phyloP scores from a whole-genome alignment of 2,113 vertebrate species.

The Alces alces region DNA sequence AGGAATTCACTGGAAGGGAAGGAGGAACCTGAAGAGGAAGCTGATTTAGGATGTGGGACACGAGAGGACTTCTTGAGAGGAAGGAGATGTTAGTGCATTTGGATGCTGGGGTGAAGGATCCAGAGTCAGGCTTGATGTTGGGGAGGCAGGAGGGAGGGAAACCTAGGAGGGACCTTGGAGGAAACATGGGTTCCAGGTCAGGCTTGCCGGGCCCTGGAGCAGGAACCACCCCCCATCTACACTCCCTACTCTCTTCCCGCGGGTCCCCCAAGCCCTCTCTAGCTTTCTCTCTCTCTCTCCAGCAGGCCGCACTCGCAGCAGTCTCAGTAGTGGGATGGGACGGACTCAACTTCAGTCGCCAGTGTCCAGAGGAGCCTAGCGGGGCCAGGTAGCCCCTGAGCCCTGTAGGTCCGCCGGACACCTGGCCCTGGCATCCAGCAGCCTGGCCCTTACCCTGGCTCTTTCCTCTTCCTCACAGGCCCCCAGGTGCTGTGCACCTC shows the following conservation, averaged over 20 bases:
- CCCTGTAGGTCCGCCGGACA: not conserved
- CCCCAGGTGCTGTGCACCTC: not conserved
- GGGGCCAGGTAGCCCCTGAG: slow-evolving; percentile 4
- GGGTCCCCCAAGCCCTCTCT: not conserved
- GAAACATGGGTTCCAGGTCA: not conserved
- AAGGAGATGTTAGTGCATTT: not conserved
- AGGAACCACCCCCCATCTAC: too few relatives aligned
- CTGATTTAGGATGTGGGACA: not conserved
- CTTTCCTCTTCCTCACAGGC: slow-evolving; percentile 1
- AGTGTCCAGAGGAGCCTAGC: not conserved
- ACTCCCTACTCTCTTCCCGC: not conserved
- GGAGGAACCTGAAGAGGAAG: not conserved
- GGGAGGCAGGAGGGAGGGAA: not conserved
- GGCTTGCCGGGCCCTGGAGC: not conserved
- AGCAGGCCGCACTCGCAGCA: not conserved
- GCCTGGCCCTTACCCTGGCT: not conserved
- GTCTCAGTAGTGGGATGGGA: not conserved
- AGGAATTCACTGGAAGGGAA: not conserved
- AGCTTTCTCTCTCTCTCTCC: not conserved
- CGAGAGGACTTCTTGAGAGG: not conserved
- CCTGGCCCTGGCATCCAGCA: not conserved
- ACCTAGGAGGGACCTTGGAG: not conserved
- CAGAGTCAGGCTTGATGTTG: not conserved
- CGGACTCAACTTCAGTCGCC: not conserved
- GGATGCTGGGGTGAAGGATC: not conserved